Evolutionary conservation across 23 tunicate genomes (phyloP), one percentile per base, ranked within the genome.

Genomic region (Corella eumyota): DNA sequence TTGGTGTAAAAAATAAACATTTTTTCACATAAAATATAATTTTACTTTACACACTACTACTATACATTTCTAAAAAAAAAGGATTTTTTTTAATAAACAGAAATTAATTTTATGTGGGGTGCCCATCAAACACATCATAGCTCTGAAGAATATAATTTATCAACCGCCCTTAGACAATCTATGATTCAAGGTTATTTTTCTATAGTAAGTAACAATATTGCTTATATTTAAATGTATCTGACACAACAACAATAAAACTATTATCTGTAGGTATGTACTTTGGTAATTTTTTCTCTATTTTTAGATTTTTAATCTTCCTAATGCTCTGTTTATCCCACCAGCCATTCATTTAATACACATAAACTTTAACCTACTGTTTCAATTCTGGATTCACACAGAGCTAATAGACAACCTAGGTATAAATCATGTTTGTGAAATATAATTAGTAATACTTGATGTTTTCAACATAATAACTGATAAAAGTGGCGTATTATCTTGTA

Each of bases 341-440:
- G 59, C 83, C 6, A 79, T 78, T 2, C 74, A 71, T 52, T 34
- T 77, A 30, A 86, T 86, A 2, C 95, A 86, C 59, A 44, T 25
- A 21, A 77, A 86, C 44, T 26, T 83, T 9, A 92, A 92, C 67
- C 36, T 92, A 6, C 81, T 92, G 0, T 83, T 78, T 72, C 98
- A 92, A 61, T 92, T 92, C 61, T 92, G 98, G 98, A 92, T 92
- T 29, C 98, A 92, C 58, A 92, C 98, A 2, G 90, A 92, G 50
- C 69, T 83, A 0, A 65, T 86, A 48, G 79, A 81, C 60, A 58
- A 55, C 20, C 45, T 90, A 24, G 98, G 98, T 73, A 68, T 35
- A 79, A n/a, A n/a, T n/a, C n/a, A n/a, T n/a, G n/a, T n/a, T n/a
- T n/a, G n/a, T n/a, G n/a, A n/a, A n/a, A n/a, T n/a, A n/a, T n/a